phyloP scores from a whole-genome alignment of 1,140 invertebrate genomes.

The Scaptomyza pallida region DNA sequence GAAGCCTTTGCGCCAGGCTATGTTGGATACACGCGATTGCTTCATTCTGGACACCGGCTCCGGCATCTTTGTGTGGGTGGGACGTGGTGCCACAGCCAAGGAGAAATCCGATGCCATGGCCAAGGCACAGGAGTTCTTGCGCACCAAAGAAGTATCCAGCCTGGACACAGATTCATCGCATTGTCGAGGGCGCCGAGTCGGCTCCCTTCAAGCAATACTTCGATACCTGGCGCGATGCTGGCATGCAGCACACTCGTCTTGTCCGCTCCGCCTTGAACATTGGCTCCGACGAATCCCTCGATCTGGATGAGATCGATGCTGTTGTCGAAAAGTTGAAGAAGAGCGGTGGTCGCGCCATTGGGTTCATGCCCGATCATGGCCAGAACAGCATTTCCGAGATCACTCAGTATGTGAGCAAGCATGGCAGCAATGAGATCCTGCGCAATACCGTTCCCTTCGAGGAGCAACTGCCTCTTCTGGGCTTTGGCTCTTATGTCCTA shows the following conservation, averaged over 20 bases:
- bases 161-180: conserved; percentile 90
- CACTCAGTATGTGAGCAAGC: conserved; percentile 62
- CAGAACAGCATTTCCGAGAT: conserved; percentile 64
- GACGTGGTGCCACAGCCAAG: conserved; percentile 89
- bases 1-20: conserved; percentile 89
- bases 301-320: conserved; percentile 71
- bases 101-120: conserved; percentile 92
- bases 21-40: conserved; percentile 91
- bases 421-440: conserved; percentile 53
- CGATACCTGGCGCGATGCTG: conserved; percentile 88
- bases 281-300: conserved; percentile 71
- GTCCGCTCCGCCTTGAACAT: conserved; percentile 84
- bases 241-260: conserved; percentile 86
- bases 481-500: conserved; percentile 91
- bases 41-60: conserved; percentile 93
- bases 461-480: conserved; percentile 89
- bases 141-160: conserved; percentile 90
- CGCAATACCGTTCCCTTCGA: conserved; percentile 85
- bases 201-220: conserved; percentile 92
- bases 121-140: conserved; percentile 89
- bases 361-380: conserved; percentile 91
- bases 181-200: conserved; percentile 90
- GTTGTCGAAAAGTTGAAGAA: conserved; percentile 79
- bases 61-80: conserved; percentile 94
- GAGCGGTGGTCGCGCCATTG: conserved; percentile 86